These are phyloP conservation scores for Cecropterus lyciades DNA, from an alignment of 1,140 invertebrate genomes.

Conservation along the genomic window DNA sequence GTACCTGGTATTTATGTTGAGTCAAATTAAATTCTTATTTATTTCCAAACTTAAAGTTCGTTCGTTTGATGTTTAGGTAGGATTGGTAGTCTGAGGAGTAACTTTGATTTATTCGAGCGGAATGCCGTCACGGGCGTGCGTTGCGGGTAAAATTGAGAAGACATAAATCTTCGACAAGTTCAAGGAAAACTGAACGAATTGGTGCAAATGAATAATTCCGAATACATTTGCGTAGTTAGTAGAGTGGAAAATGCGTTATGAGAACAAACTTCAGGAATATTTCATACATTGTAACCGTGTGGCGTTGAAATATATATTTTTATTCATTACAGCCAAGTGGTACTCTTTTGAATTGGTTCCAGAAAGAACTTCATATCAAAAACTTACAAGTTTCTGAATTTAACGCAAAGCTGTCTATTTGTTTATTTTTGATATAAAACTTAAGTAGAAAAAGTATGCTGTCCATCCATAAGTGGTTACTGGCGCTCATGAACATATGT, in stretches of 20 bases:
- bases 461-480: too few relatives aligned
- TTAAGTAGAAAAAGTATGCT: too few relatives aligned
- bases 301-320: constrained; percentile 1
- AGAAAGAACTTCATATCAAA: too few relatives aligned
- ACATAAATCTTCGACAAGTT: constrained; percentile 61
- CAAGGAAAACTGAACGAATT: constrained; percentile 54
- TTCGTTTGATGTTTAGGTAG: constrained; percentile 10
- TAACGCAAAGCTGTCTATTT: too few relatives aligned
- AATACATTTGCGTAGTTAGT: constrained; percentile 46
- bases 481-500: too few relatives aligned
- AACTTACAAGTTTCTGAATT: too few relatives aligned
- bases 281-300: neutral
- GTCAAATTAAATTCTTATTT: constrained; percentile 24
- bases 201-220: constrained; percentile 61
- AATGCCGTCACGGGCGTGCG: constrained; percentile 47
- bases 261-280: constrained; percentile 1
- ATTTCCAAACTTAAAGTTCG: constrained; percentile 14
- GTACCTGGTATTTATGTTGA: constrained; percentile 22
- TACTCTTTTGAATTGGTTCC: too few relatives aligned
- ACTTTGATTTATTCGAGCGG: constrained; percentile 54
- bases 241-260: constrained; percentile 5
- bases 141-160: constrained; percentile 54
- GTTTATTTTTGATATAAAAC: too few relatives aligned
- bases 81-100: constrained; percentile 1
- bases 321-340: neutral